phyloP scores from a whole-genome alignment of 2,113 vertebrate species.

The Telmatochromis sp. region DNA sequence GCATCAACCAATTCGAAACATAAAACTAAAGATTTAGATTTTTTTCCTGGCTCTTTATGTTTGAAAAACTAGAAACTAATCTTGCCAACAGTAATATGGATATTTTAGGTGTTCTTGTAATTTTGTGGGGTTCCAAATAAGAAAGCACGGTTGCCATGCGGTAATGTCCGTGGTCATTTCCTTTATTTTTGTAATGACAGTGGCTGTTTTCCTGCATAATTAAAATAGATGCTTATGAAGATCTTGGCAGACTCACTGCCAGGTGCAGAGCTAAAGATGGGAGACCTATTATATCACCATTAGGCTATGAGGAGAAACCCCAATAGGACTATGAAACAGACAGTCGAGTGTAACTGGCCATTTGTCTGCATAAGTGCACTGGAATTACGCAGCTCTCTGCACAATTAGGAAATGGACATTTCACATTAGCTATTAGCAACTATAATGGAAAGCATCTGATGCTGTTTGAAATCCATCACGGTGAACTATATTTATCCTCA shows the following conservation, averaged over 20 bases:
- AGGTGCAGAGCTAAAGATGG: neutral
- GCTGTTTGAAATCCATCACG: neutral
- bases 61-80: neutral
- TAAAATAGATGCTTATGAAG: neutral
- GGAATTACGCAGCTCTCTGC: neutral
- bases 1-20: neutral
- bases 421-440: neutral
- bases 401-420: neutral
- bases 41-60: neutral
- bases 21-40: neutral
- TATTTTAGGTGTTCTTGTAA: neutral
- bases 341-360: constrained; percentile 1
- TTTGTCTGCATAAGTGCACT: constrained; percentile 7
- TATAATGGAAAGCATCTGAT: neutral
- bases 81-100: neutral
- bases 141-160: neutral
- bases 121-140: neutral
- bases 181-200: neutral
- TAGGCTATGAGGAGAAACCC: neutral
- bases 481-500: neutral
- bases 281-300: constrained; percentile 4
- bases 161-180: neutral
- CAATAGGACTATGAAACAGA: neutral
- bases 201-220: neutral
- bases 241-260: neutral